phyloP scores from a whole-genome alignment of 2,888 invertebrate species.

The Agapetus fuscipes region DNA sequence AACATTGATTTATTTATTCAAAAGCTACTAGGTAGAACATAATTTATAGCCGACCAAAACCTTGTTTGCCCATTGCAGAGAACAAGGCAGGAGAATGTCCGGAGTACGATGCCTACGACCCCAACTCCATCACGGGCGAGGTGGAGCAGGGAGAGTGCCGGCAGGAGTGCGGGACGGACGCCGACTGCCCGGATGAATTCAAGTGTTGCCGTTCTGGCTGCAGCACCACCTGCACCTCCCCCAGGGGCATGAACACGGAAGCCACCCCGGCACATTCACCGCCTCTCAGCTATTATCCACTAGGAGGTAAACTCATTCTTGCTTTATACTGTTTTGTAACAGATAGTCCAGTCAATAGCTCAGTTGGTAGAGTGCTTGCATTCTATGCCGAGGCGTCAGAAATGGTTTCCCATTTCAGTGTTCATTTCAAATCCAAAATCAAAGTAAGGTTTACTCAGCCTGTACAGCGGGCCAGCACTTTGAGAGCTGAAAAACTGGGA shows the following conservation, averaged over 20 bases:
- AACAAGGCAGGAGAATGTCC: constrained; percentile 65
- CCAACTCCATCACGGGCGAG: background rate
- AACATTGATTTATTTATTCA: no score
- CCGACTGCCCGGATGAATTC: constrained; percentile 65
- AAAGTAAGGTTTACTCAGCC: no score
- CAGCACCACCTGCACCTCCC: constrained; percentile 58
- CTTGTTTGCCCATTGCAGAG: no score
- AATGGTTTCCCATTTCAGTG: no score
- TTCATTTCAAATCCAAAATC: no score
- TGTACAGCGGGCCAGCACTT: no score
- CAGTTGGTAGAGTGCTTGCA: no score
- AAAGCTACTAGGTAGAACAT: no score
- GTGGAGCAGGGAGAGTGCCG: constrained; percentile 48
- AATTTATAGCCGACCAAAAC: no score
- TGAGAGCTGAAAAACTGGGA: no score
- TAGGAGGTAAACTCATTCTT: constrained; percentile 29
- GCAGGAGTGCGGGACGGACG: constrained; percentile 67
- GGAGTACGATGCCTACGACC: constrained; percentile 19
- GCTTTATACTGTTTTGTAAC: background rate
- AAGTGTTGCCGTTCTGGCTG: constrained; percentile 82
- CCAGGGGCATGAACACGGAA: constrained; percentile 36
- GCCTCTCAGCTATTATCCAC: constrained; percentile 23
- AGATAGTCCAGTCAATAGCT: no score
- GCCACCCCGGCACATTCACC: constrained; percentile 32
- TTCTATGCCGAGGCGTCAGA: no score